These are phyloP conservation scores for Melinopterus prodromus DNA, from an alignment of 2,888 invertebrate genomes.

Conservation along the genomic window DNA sequence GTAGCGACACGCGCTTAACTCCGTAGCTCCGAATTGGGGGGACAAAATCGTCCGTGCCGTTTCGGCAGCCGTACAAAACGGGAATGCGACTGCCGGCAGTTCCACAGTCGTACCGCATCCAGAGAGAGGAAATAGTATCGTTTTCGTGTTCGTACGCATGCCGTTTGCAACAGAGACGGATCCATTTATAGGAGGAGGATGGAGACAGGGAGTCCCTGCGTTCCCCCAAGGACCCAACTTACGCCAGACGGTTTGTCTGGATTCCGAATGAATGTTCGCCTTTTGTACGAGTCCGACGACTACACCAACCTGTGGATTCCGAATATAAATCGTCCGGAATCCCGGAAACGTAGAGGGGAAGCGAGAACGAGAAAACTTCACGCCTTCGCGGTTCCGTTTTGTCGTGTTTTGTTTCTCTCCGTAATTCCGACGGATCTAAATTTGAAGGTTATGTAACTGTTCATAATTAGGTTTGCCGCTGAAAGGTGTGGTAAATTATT, in stretches of 20 bases:
- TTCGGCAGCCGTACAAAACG: constrained; percentile 14
- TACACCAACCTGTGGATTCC: constrained; percentile 28
- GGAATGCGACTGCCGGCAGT: constrained; percentile 29
- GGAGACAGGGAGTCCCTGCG: constrained; percentile 42
- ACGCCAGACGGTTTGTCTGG: constrained; percentile 57
- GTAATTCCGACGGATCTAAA: neutral
- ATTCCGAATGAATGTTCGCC: constrained; percentile 57
- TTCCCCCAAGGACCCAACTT: constrained; percentile 51
- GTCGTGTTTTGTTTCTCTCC: constrained; percentile 15
- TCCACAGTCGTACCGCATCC: constrained; percentile 35
- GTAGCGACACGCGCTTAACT: neutral
- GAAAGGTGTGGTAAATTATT: neutral
- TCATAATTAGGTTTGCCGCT: constrained; percentile 7
- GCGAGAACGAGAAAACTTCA: constrained; percentile 19
- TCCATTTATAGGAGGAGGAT: constrained; percentile 58
- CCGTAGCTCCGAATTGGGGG: neutral
- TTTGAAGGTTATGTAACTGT: constrained; percentile 14
- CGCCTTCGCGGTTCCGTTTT: constrained; percentile 6
- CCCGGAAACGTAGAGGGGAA: constrained; percentile 18
- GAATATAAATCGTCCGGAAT: constrained; percentile 27
- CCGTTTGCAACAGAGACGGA: constrained; percentile 55
- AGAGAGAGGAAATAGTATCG: constrained; percentile 49
- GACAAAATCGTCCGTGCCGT: constrained; percentile 23
- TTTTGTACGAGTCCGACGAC: constrained; percentile 41
- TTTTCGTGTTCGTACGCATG: constrained; percentile 51